Evolutionary conservation across 2,797 vertebrate species (phyloP).

Genomic region (Clarias fuscus): DNA sequence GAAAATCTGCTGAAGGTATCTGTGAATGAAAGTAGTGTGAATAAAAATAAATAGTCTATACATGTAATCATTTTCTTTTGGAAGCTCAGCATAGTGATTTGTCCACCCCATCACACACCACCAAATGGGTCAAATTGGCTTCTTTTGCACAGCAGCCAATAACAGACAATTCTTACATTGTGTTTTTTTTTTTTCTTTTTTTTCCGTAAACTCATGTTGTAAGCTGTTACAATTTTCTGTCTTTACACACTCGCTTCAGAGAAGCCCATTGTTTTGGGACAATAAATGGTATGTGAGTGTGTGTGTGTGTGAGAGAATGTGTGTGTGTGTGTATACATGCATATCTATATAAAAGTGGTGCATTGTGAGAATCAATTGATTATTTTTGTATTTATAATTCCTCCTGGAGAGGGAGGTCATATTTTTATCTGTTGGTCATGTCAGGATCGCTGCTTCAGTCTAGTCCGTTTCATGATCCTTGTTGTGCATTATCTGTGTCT

Average conservation of each 20-base stretch:
- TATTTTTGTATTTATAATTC: constrained; percentile 71
- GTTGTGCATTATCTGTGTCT: constrained; percentile 26
- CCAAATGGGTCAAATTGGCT: background rate
- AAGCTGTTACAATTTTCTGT: constrained; percentile 59
- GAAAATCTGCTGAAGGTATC: background rate
- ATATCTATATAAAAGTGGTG: constrained; percentile 16
- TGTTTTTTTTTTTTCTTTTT: background rate
- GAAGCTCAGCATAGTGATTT: background rate
- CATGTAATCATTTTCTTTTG: background rate
- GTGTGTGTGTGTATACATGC: background rate
- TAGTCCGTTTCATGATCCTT: constrained; percentile 38
- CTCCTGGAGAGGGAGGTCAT: constrained; percentile 53
- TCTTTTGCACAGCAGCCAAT: constrained; percentile 14
- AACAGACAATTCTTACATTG: background rate
- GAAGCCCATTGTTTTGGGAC: constrained; percentile 49
- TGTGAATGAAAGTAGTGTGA: background rate
- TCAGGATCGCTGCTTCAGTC: constrained; percentile 41
- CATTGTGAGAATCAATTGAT: constrained; percentile 59
- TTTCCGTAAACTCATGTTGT: no score
- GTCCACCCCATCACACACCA: background rate
- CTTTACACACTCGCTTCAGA: constrained; percentile 65
- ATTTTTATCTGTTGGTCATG: constrained; percentile 34
- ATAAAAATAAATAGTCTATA: background rate
- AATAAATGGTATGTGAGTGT: constrained; percentile 29
- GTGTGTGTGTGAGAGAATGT: background rate